Conservation (phyloP, 2,888 invertebrate species). For the Ochropleura plecta region DNA sequence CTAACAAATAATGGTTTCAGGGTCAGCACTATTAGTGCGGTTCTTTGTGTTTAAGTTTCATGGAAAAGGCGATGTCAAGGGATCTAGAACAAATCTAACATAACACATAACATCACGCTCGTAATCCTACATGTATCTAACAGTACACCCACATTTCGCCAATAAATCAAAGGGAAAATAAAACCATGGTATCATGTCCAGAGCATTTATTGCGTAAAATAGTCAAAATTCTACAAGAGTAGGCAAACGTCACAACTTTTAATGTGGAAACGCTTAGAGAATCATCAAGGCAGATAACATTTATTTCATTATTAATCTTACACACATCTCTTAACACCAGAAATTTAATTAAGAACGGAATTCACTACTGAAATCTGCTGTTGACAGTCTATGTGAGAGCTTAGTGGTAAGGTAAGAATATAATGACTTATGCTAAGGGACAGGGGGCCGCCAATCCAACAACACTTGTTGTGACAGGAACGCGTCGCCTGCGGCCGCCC, state of each 20-base stretch:
- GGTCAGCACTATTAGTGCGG: background rate
- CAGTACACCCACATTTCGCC: too few relatives aligned
- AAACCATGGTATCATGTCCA: constrained; percentile 81
- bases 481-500: constrained; percentile 82
- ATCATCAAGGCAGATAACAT: constrained; percentile 87
- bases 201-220: constrained; percentile 90
- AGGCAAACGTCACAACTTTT: constrained; percentile 90
- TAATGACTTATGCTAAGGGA: constrained; percentile 75
- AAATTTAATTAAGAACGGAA: constrained; percentile 70
- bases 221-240: constrained; percentile 90
- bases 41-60: background rate
- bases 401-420: constrained; percentile 67
- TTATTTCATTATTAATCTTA: constrained; percentile 80
- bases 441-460: constrained; percentile 91
- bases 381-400: constrained; percentile 73
- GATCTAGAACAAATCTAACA: background rate
- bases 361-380: constrained; percentile 71
- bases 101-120: too few relatives aligned
- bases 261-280: constrained; percentile 87
- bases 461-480: constrained; percentile 88
- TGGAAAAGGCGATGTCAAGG: background rate
- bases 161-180: constrained; percentile 64
- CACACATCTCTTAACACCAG: constrained; percentile 83
- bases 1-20: background rate
- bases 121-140: too few relatives aligned